Conservation (phyloP, 2,888 invertebrate genomes). For the Volucella zonaria region DNA sequence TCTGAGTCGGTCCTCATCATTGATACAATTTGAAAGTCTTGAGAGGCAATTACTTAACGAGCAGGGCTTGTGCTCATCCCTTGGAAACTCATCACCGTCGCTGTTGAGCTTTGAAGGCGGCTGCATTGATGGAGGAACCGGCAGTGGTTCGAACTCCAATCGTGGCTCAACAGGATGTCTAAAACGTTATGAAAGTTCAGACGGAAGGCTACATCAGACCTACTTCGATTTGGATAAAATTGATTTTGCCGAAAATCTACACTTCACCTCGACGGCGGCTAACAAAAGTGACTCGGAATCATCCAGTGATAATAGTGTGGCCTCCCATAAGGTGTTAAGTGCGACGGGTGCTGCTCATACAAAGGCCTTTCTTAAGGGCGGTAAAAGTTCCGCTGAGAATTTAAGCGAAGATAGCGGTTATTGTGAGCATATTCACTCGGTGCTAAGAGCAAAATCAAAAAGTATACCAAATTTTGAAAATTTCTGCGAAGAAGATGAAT, state of each 20-base stretch:
- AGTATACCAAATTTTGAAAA: constrained; percentile 83
- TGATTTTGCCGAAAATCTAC: constrained; percentile 78
- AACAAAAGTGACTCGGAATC: constrained; percentile 61
- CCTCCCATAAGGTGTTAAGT: constrained; percentile 71
- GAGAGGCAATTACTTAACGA: constrained; percentile 86
- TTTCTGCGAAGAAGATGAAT: constrained; percentile 81
- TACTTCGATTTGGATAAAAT: constrained; percentile 81
- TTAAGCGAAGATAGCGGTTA: constrained; percentile 92
- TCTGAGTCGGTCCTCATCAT: constrained; percentile 90
- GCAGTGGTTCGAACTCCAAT: constrained; percentile 77
- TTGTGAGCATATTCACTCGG: constrained; percentile 83
- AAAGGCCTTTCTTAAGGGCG: constrained; percentile 72
- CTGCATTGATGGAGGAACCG: constrained; percentile 64
- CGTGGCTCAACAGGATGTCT: constrained; percentile 80
- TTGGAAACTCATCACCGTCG: constrained; percentile 82
- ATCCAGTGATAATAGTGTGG: constrained; percentile 75
- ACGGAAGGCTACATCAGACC: constrained; percentile 81
- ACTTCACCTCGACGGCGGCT: constrained; percentile 62
- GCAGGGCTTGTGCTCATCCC: constrained; percentile 81
- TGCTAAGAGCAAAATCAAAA: constrained; percentile 81
- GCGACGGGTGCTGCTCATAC: constrained; percentile 36
- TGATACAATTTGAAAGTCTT: constrained; percentile 92
- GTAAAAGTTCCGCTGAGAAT: constrained; percentile 89
- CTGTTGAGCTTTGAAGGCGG: constrained; percentile 79
- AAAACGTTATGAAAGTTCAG: constrained; percentile 80